Evolutionary conservation across 2,888 invertebrate species (phyloP).

Genomic region (Cryptosula pallasiana): DNA sequence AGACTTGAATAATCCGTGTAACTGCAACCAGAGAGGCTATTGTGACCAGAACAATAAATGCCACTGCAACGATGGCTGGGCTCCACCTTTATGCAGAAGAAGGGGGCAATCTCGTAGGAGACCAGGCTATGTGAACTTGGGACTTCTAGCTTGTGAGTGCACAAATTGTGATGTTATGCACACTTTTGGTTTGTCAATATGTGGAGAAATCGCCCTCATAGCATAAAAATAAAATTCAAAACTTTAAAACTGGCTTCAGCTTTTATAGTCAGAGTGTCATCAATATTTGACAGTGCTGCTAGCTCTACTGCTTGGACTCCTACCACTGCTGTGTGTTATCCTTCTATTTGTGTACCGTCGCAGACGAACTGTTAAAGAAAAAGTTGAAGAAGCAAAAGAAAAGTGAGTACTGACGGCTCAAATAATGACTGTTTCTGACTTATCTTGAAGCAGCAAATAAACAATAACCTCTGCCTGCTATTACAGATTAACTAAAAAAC

Average conservation of each 20-base stretch:
- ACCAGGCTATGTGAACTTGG: neutral
- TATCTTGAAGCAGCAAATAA: no score
- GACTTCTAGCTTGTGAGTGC: no score
- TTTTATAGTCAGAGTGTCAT: no score
- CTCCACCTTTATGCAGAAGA: neutral
- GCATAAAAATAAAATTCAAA: no score
- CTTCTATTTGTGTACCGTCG: neutral
- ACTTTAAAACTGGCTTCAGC: no score
- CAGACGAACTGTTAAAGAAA: neutral
- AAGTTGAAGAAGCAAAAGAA: neutral
- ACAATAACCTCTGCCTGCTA: no score
- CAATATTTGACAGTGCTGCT: neutral
- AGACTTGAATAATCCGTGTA: neutral
- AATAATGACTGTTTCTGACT: no score
- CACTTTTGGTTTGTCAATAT: no score
- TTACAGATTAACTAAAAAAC: no score
- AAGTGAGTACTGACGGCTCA: no score
- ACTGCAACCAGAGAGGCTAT: neutral
- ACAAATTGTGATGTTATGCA: no score
- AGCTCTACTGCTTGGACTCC: neutral
- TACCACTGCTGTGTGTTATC: neutral
- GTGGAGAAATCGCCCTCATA: no score
- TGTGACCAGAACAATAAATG: neutral
- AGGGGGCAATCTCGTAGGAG: neutral
- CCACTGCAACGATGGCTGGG: neutral